Conservation (phyloP, 2,888 invertebrate genomes). For the Ichneumoninae sp. region DNA sequence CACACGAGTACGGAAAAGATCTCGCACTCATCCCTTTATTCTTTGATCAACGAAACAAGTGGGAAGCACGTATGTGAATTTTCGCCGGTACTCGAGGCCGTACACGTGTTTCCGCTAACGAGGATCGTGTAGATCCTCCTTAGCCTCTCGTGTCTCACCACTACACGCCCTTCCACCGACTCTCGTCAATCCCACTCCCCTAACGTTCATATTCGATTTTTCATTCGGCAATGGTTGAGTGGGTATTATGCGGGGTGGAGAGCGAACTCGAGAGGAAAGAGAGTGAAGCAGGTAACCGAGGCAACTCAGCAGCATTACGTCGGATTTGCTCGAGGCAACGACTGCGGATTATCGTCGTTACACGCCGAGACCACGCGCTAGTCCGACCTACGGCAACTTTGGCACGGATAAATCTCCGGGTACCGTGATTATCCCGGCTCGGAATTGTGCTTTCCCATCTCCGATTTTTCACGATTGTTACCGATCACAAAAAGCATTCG, state of each 20-base stretch:
- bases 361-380: conserved; percentile 9
- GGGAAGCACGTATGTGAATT: neutral
- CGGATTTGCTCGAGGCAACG: conserved; percentile 49
- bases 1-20: neutral
- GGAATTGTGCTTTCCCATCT: conserved; percentile 20
- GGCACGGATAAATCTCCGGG: conserved; percentile 55
- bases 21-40: neutral
- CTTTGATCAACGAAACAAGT: neutral
- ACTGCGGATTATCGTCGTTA: conserved; percentile 52
- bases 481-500: conserved; percentile 12
- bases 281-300: conserved; percentile 35
- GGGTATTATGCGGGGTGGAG: neutral
- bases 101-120: conserved; percentile 24
- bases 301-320: conserved; percentile 34
- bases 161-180: conserved; percentile 38
- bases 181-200: conserved; percentile 8
- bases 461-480: conserved; percentile 40
- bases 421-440: conserved; percentile 57
- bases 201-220: conserved; percentile 30
- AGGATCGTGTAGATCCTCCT: neutral
- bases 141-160: neutral
- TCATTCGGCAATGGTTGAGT: neutral
- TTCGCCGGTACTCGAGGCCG: neutral
- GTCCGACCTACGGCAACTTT: conserved; percentile 27
- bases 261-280: conserved; percentile 17